Conservation (phyloP, 2,888 invertebrate genomes). For the Apamea monoglypha region DNA sequence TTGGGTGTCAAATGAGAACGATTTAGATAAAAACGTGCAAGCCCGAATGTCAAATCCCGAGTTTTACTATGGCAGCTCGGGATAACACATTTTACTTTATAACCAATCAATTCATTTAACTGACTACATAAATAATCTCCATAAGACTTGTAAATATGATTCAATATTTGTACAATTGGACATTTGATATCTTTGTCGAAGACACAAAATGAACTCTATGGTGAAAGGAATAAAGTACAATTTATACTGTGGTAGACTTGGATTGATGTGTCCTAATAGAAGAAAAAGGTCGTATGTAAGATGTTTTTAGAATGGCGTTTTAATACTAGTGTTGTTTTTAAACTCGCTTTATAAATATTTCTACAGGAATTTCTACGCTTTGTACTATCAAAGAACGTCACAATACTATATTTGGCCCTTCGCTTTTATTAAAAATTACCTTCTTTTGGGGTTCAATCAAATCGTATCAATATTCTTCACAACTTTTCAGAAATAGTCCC, state of each 20-base stretch:
- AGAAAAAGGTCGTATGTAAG: conserved; percentile 24
- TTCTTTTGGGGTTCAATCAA: neutral
- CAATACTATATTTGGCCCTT: conserved; percentile 36
- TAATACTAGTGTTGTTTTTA: conserved; percentile 52
- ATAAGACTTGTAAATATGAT: conserved; percentile 37
- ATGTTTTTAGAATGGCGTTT: neutral
- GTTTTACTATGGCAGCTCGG: neutral
- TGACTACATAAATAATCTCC: conserved; percentile 26
- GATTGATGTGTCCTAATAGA: conserved; percentile 41
- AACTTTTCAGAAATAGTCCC: neutral
- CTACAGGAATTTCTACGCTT: conserved; percentile 15
- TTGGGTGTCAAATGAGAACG: neutral
- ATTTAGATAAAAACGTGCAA: neutral
- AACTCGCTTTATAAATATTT: neutral
- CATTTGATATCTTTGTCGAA: conserved; percentile 42
- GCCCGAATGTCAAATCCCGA: neutral
- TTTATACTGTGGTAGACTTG: conserved; percentile 61
- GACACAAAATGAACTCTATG: conserved; percentile 57
- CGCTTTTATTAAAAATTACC: neutral
- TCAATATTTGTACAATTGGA: conserved; percentile 62
- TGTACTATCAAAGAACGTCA: conserved; percentile 19
- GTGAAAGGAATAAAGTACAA: conserved; percentile 47
- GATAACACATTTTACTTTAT: neutral
- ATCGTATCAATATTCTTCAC: neutral
- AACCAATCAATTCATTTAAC: neutral